Base-by-base conservation (phyloP, 1,140 invertebrate species). In the Rhopalosiphum padi region DNA sequence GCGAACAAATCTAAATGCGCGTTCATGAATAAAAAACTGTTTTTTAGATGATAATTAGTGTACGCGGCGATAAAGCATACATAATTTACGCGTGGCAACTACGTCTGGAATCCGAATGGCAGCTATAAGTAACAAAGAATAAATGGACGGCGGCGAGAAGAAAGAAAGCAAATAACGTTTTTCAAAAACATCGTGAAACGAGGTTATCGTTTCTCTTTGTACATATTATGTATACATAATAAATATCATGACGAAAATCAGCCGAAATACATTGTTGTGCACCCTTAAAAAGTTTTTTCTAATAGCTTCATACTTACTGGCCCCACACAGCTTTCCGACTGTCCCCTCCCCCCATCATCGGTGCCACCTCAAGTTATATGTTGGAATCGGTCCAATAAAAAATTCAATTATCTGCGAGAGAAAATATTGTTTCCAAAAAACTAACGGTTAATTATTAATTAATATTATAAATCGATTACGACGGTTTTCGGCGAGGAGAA, bases 361-460 rank as follows among this genome's bases (percentile, higher is more conserved):
- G 83, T 23, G 5, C 15, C 46, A 83, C 25, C 41, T n/a, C 22
- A 6, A 25, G 85, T 41, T n/a, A 15, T 46, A 9, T 37, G 37
- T 43, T 90, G 89, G 53, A 41, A 90, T 90, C 55, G 89, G 55
- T 90, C 89, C 89, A 90, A 68, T 46, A 18, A 0, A 90, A 68
- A 89, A 43, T 43, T 43, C 30, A 90, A 60, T 60, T 60, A 90
- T 43, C 18, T 1, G 9, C 15, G 23, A 43, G 23, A n/a, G 37
- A 68, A 90, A 90, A 90, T 90, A 90, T 90, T 68, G 89, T 90
- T 90, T 43, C 55, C 43, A 21, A 90, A 60, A 30, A 60, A 68
- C 37, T 68, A 37, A 90, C 30, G n/a, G 15, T 90, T 68, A n/a
- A 22, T 55, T 41, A 41, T 48, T 35, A 89, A 89, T 41, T 53